These are phyloP conservation scores for Phalanger gymnotis DNA, from an alignment of 2,797 vertebrate species.

Conservation along the genomic window DNA sequence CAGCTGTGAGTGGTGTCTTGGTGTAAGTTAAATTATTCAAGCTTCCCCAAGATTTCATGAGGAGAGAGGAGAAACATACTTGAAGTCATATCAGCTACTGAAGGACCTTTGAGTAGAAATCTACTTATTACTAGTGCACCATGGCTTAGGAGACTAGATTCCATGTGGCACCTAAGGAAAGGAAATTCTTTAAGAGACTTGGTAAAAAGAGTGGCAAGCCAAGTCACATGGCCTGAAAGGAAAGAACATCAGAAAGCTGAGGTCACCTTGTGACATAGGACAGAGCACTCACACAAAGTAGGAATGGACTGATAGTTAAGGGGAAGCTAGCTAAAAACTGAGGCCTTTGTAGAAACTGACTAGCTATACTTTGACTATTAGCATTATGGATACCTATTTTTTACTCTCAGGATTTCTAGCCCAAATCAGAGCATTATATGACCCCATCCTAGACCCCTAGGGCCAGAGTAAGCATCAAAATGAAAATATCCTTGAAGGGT, in stretches of 20 bases:
- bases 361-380: conserved; percentile 42
- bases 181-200: conserved; percentile 16
- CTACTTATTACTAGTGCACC: background rate
- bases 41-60: background rate
- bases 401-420: background rate
- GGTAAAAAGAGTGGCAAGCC: conserved; percentile 53
- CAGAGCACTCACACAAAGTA: conserved; percentile 36
- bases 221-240: conserved; percentile 39
- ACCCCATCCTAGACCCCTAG: conserved; percentile 35
- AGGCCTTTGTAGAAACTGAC: conserved; percentile 62
- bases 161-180: conserved; percentile 42
- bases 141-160: conserved; percentile 27
- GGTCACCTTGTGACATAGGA: conserved; percentile 51
- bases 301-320: conserved; percentile 31
- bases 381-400: background rate
- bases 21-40: background rate
- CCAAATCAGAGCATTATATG: conserved; percentile 25
- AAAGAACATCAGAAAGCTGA: conserved; percentile 54
- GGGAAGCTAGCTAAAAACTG: conserved; percentile 59
- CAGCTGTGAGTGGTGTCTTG: background rate
- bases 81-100: conserved; percentile 12
- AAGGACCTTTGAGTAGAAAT: conserved; percentile 40
- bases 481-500: conserved; percentile 83
- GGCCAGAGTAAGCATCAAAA: conserved; percentile 61
- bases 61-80: background rate